Evolutionary conservation across 2,113 vertebrate species (phyloP).

Genomic region (Tragelaphus imberbis): DNA sequence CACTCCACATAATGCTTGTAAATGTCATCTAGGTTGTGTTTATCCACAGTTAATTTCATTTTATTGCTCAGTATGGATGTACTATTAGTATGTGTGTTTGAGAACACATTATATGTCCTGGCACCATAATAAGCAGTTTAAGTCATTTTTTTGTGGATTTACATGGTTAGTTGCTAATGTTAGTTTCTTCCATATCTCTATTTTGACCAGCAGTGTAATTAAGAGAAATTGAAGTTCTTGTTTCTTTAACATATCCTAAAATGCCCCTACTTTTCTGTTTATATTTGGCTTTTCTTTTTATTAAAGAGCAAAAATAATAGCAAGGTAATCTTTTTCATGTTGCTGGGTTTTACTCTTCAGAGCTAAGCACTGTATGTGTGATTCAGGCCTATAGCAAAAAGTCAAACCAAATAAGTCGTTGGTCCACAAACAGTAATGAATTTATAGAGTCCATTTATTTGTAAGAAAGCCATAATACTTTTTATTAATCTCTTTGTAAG

Average conservation of each 20-base stretch:
- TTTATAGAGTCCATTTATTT: not conserved
- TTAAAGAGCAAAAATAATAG: not conserved
- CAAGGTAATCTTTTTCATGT: not conserved
- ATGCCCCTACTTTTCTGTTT: not conserved
- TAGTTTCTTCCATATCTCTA: not conserved
- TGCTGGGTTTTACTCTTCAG: not conserved
- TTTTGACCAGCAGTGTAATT: not conserved
- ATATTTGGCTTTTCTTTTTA: slow-evolving; percentile 4
- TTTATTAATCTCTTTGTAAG: not conserved
- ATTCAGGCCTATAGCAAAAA: not conserved
- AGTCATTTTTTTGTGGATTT: not conserved
- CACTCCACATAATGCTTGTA: not conserved
- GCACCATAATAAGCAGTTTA: not conserved
- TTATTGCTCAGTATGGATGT: not conserved
- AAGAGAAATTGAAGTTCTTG: not conserved
- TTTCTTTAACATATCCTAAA: not conserved
- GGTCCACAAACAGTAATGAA: not conserved
- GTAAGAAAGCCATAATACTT: not conserved
- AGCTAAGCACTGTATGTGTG: not conserved
- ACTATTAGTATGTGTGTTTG: not conserved
- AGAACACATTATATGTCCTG: not conserved
- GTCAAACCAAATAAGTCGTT: not conserved
- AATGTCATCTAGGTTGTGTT: not conserved
- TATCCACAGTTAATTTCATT: not conserved
- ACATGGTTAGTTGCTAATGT: not conserved